Base-by-base conservation (phyloP, 2,113 vertebrate genomes). In the Otocyon megalotis region DNA sequence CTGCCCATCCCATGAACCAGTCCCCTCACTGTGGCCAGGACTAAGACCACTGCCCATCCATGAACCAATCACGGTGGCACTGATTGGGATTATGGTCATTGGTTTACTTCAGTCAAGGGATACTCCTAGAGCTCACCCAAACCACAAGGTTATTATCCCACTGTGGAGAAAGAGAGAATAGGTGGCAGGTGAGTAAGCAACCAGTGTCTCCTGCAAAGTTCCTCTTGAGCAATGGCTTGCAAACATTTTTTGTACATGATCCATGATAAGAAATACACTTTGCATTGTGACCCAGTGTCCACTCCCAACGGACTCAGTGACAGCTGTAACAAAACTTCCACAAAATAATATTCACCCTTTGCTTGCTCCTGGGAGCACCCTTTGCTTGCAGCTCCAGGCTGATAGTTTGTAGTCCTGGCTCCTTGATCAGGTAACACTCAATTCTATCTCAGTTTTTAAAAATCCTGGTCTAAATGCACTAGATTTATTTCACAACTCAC, bases 251-350 rank as follows among this genome's bases (percentile, higher is more conserved):
- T 63, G n/a, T 84, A 62, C 11, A 71, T 60, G 22, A 81, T 37
- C 35, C n/a, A 77, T 56, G 85, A 26, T 26, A 85, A 37, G 37
- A 90, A 90, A 92, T 82, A 35, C 10, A 93, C 65, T 85, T 93
- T 84, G 85, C 2, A 37, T 5, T 77, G 60, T 77, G 87, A 81
- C 92, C 63, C 35, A 54, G 48, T 5, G 86, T 7, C 30, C 17
- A 76, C 26, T 62, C 83, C 65, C 48, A 56, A 50, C 54, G 15
- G 30, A 69, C 50, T 76, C n/a, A 71, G 53, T 71, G 43, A 79
- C 26, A 11, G 12, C 5, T 92, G 67, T 62, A 80, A 83, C 43
- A 81, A 48, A 86, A 83, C 19, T 60, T 58, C 62, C 19, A 88
- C 50, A 85, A 92, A 93, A 84, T 60, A 58, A 35, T 76, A 56